Base-by-base conservation (phyloP, 2,797 vertebrate species). In the Pseudocheirus occidentalis region DNA sequence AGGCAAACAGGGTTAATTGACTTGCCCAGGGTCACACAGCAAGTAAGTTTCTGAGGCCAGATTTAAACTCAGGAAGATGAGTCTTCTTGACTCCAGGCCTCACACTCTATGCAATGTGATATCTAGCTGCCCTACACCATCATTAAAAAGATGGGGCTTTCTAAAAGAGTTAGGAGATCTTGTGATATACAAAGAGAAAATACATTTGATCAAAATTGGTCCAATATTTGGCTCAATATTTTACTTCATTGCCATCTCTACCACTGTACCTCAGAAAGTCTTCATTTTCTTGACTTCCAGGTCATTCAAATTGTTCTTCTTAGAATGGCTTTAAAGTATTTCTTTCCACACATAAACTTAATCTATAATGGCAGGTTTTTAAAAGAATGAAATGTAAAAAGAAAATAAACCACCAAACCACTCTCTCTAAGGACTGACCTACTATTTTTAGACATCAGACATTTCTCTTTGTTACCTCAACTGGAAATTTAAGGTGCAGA, bases 381-480 rank as follows among this genome's bases (percentile, higher is more conserved):
- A 62, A 90, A 57, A 73, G 9, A 90, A 28, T 94, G 91, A 91
- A 21, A 81, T 81, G 54, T 29, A 90, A 95, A 94, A 29, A n/a
- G 56, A 12, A 94, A 90, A 93, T 89, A 31, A 31, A 27, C 52
- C 4, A 52, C 12, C 31, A 91, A 58, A 66, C 0, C 3, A 40
- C 16, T 59, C 55, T 91, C 3, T 55, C 59, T 91, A 52, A 94
- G 21, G 13, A 1, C 90, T 56, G 0, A 18, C 9, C 0, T 29
- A 21, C 1, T 28, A 0, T 81, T 66, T 56, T 57, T 97, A 94
- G 54, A 94, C 90, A 59, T 92, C 62, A 90, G 52, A 31, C 27
- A 91, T 14, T 52, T 94, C 55, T 50, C 27, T 93, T 95, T 94
- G 28, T 81, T 55, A 92, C 66, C 2, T n/a, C 7, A 94, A 93